These are phyloP conservation scores for Hemicrepidius hirtus DNA, from an alignment of 2,888 invertebrate genomes.

Conservation along the genomic window DNA sequence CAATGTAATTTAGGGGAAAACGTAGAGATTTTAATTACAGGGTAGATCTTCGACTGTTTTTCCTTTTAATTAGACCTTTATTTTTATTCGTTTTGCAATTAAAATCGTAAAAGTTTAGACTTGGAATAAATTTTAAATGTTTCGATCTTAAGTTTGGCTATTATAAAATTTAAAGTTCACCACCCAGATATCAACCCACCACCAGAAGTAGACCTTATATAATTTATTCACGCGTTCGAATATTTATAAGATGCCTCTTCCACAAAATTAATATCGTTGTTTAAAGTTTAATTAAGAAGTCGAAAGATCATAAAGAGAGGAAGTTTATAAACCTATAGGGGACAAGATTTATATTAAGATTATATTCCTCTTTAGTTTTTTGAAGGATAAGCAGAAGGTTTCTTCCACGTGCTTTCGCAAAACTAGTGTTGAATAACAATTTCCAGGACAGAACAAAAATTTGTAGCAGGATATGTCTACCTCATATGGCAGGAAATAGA, in stretches of 20 bases:
- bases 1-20: neutral
- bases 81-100: neutral
- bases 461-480: neutral
- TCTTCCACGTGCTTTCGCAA: too few species aligned
- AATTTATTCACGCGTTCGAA: constrained; percentile 10
- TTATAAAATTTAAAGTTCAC: neutral
- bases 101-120: too few species aligned
- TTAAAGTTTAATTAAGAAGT: constrained; percentile 9
- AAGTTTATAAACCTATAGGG: neutral
- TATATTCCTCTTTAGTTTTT: neutral
- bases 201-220: neutral
- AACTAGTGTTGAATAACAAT: neutral
- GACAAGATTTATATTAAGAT: constrained; percentile 1
- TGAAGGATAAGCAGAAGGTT: neutral
- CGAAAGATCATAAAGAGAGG: neutral
- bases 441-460: constrained; percentile 1
- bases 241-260: constrained; percentile 4
- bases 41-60: neutral
- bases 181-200: too few species aligned
- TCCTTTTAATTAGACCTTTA: neutral
- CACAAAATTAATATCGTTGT: neutral
- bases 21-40: neutral
- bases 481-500: neutral
- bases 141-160: neutral
- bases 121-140: neutral